These are phyloP conservation scores for Aphrophora alni DNA, from an alignment of 2,888 invertebrate genomes.

Conservation along the genomic window DNA sequence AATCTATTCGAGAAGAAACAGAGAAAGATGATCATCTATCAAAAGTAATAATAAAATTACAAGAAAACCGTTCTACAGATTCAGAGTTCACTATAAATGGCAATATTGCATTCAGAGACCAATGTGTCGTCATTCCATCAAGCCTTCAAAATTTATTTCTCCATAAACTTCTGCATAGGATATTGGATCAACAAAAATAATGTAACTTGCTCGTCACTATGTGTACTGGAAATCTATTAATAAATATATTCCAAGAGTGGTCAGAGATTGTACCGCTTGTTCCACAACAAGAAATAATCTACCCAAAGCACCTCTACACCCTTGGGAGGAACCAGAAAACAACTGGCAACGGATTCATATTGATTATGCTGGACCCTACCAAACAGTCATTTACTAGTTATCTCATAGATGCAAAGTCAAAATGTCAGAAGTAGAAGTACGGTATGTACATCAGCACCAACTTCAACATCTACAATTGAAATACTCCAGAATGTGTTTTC, in stretches of 20 bases:
- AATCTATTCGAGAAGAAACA: too few species aligned
- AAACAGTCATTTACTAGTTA: not conserved
- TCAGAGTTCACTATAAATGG: too few species aligned
- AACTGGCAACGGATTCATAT: conserved; percentile 52
- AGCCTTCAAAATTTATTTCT: conserved; percentile 45
- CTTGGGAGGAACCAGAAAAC: conserved; percentile 48
- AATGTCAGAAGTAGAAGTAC: conserved; percentile 47
- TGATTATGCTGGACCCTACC: conserved; percentile 50
- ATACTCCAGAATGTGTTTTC: conserved; percentile 48
- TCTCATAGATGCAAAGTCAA: conserved; percentile 50
- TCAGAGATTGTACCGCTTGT: conserved; percentile 48
- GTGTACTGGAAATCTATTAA: conserved; percentile 52
- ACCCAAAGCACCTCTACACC: conserved; percentile 48
- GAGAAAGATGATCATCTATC: too few species aligned
- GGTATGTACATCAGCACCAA: conserved; percentile 41
- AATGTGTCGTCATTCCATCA: conserved; percentile 44
- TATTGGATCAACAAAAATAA: conserved; percentile 51
- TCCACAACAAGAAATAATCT: conserved; percentile 46
- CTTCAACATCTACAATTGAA: conserved; percentile 25
- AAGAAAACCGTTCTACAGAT: too few species aligned
- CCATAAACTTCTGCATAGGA: conserved; percentile 50
- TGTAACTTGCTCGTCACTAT: conserved; percentile 49
- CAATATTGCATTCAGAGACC: not conserved
- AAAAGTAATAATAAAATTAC: too few species aligned
- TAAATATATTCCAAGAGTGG: conserved; percentile 48